phyloP scores from a whole-genome alignment of 2,113 vertebrate genomes.

The Osmerus mordax region DNA sequence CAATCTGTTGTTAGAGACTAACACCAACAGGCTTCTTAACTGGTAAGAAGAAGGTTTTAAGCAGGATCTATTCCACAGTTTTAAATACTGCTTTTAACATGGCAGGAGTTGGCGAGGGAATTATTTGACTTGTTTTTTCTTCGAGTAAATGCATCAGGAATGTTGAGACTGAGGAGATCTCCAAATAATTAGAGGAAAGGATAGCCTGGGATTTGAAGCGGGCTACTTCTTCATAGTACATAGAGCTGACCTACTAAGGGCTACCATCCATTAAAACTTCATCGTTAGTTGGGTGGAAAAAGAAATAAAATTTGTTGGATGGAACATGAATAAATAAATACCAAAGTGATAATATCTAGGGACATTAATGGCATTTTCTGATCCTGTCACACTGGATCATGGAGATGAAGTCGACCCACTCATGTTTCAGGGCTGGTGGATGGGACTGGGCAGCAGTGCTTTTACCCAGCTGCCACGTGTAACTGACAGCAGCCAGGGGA shows the following conservation, averaged over 20 bases:
- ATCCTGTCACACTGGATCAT: slow-evolving; percentile 52
- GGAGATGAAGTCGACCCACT: neutral
- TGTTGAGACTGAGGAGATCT: too few relatives aligned
- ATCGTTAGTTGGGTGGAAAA: slow-evolving; percentile 14
- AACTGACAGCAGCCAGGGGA: slow-evolving; percentile 54
- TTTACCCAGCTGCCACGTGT: slow-evolving; percentile 48
- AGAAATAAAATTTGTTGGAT: slow-evolving; percentile 10
- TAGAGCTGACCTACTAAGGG: neutral
- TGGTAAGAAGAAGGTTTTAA: slow-evolving; percentile 46
- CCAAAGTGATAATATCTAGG: slow-evolving; percentile 31
- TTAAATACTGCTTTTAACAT: slow-evolving; percentile 17
- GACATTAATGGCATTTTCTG: slow-evolving; percentile 49
- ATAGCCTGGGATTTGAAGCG: neutral
- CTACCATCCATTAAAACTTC: slow-evolving; percentile 8
- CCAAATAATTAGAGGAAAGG: neutral
- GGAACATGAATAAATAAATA: slow-evolving; percentile 46
- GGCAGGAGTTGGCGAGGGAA: neutral
- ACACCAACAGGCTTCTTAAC: slow-evolving; percentile 43
- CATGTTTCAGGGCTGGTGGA: too few relatives aligned
- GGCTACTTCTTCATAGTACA: neutral
- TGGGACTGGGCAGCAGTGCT: too few relatives aligned
- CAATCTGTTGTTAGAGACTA: slow-evolving; percentile 42
- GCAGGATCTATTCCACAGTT: slow-evolving; percentile 28
- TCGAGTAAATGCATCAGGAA: too few relatives aligned
- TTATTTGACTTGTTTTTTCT: neutral